Conservation (phyloP, 2,888 invertebrate genomes). For the Parnassius mnemosyne region DNA sequence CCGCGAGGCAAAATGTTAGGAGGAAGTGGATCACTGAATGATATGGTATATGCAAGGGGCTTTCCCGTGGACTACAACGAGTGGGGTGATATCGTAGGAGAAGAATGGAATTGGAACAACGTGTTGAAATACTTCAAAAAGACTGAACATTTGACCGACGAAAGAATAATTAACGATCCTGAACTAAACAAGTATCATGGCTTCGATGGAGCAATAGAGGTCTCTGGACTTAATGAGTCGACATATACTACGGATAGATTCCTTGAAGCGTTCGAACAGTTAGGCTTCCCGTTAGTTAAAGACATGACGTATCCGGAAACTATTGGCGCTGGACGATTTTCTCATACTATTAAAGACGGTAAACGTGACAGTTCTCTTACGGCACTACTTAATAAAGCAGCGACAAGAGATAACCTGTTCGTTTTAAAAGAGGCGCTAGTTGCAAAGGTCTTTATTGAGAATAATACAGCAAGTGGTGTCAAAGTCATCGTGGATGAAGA, state of each 20-base stretch:
- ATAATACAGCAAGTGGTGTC: conserved; percentile 49
- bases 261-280: conserved; percentile 53
- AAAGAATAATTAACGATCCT: conserved; percentile 47
- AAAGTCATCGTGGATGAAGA: conserved; percentile 38
- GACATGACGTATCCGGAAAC: conserved; percentile 62
- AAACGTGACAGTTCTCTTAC: conserved; percentile 55
- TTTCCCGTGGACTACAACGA: conserved; percentile 61
- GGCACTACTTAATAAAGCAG: conserved; percentile 49
- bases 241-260: conserved; percentile 42
- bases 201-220: conserved; percentile 56
- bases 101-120: conserved; percentile 56
- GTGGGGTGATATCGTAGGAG: conserved; percentile 52
- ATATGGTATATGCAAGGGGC: conserved; percentile 67
- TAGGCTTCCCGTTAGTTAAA: conserved; percentile 53
- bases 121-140: conserved; percentile 62
- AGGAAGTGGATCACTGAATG: conserved; percentile 62
- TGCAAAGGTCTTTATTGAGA: conserved; percentile 50
- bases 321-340: conserved; percentile 62
- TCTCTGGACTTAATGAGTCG: conserved; percentile 44
- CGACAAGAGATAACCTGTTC: conserved; percentile 41
- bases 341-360: conserved; percentile 58
- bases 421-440: conserved; percentile 53
- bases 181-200: conserved; percentile 55
- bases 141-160: conserved; percentile 60
- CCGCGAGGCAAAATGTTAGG: conserved; percentile 65